phyloP scores from a whole-genome alignment of 2,113 vertebrate species.

The Pteruthius melanotis region DNA sequence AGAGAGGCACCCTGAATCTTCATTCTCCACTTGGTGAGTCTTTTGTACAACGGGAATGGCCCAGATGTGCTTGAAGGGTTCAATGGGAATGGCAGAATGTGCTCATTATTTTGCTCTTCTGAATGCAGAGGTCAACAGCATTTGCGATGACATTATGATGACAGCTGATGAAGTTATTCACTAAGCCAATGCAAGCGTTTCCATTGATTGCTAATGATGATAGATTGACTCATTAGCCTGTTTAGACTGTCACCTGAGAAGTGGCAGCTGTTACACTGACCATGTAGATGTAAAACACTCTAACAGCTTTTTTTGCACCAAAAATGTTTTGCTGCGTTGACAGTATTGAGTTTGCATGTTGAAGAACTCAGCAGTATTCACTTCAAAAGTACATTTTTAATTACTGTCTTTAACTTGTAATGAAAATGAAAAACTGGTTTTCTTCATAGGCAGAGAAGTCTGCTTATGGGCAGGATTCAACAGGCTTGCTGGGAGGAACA shows the following conservation, averaged over 20 bases:
- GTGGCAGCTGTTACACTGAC: neutral
- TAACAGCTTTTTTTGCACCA: neutral
- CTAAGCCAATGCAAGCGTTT: neutral
- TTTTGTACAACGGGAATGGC: neutral
- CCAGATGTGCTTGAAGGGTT: neutral
- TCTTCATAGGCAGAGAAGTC: neutral
- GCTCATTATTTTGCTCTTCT: neutral
- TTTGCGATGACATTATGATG: fast-evolving
- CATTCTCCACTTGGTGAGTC: neutral
- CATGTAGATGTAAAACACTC: neutral
- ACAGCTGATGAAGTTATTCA: neutral
- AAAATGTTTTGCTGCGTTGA: neutral
- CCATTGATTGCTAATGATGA: neutral
- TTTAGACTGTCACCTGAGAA: neutral
- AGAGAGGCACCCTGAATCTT: neutral
- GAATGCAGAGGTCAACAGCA: neutral
- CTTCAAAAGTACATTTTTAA: neutral
- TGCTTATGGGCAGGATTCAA: neutral
- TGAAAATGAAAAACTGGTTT: neutral
- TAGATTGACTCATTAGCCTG: neutral
- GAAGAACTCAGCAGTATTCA: neutral
- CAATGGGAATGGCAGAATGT: neutral
- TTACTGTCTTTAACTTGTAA: neutral
- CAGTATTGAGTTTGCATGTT: neutral
- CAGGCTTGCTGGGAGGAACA: fast-evolving